Evolutionary conservation across 2,888 invertebrate genomes (phyloP).

Genomic region (Periphyllus acericola): DNA sequence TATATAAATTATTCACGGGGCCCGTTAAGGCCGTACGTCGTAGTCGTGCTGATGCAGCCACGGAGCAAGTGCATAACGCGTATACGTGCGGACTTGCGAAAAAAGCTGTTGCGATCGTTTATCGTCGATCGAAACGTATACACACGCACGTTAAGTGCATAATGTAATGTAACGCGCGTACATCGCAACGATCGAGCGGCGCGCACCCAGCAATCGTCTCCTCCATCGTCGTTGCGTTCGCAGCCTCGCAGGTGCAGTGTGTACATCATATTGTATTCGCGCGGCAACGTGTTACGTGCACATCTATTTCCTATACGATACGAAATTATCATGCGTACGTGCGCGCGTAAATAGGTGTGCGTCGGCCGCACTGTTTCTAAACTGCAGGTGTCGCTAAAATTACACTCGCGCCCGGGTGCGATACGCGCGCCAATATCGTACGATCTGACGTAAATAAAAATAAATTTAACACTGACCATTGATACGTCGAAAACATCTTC

Average conservation of each 20-base stretch:
- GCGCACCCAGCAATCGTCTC: neutral
- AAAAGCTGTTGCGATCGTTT: neutral
- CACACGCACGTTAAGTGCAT: no score
- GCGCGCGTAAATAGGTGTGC: neutral
- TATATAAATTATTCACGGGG: conserved; percentile 38
- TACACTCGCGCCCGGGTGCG: neutral
- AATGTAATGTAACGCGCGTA: neutral
- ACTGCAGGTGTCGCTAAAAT: neutral
- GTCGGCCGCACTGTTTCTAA: neutral
- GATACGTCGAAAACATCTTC: neutral
- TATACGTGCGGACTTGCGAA: neutral
- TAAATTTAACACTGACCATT: neutral
- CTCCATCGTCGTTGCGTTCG: neutral
- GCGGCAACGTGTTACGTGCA: no score
- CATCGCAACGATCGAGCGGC: neutral
- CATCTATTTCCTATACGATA: neutral
- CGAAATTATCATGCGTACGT: neutral
- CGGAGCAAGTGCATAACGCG: neutral
- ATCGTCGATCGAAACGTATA: no score
- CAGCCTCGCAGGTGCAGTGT: no score
- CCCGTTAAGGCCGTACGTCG: neutral
- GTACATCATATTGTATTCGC: no score
- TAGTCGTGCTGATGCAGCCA: neutral
- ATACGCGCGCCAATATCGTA: neutral
- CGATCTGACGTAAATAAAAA: neutral